A percentile compares a stretch with the other conserved stretches of the same genome.
Conservation (phyloP, 2,113 vertebrate genomes). For the Thinocorus orbignyianus region DNA sequence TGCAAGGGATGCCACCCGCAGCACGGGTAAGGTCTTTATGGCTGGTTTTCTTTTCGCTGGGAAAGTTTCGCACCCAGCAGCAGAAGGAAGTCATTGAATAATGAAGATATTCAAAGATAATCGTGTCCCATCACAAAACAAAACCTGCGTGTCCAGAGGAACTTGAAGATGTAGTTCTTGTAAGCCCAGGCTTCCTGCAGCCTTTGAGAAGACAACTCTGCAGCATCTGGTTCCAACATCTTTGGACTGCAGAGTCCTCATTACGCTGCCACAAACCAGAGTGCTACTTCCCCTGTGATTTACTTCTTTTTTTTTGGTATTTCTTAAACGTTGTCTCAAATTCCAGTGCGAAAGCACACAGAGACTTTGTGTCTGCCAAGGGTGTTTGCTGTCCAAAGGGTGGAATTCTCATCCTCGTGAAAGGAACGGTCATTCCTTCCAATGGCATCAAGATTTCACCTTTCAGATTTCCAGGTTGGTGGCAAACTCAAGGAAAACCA, state of each 20-base stretch:
- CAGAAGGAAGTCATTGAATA: neutral
- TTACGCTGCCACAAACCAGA: neutral
- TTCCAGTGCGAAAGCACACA: neutral
- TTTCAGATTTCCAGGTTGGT: neutral
- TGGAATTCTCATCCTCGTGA: neutral
- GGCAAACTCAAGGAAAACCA: neutral
- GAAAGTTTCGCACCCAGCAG: neutral
- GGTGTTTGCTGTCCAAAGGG: neutral
- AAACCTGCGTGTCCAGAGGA: neutral
- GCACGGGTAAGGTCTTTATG: neutral
- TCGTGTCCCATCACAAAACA: neutral
- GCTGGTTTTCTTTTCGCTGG: neutral
- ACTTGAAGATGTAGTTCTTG: neutral
- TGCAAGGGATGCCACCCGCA: neutral
- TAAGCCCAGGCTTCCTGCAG: neutral
- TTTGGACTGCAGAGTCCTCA: neutral
- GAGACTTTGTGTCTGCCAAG: neutral
- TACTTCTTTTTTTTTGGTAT: neutral
- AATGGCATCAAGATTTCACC: neutral
- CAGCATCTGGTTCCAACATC: neutral
- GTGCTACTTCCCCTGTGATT: neutral
- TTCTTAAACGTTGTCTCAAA: neutral
- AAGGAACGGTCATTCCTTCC: neutral
- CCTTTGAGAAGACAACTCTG: neutral
- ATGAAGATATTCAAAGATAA: neutral